Evolutionary conservation across 2,888 invertebrate genomes (phyloP).

Genomic region (Pediacus dermestoides): DNA sequence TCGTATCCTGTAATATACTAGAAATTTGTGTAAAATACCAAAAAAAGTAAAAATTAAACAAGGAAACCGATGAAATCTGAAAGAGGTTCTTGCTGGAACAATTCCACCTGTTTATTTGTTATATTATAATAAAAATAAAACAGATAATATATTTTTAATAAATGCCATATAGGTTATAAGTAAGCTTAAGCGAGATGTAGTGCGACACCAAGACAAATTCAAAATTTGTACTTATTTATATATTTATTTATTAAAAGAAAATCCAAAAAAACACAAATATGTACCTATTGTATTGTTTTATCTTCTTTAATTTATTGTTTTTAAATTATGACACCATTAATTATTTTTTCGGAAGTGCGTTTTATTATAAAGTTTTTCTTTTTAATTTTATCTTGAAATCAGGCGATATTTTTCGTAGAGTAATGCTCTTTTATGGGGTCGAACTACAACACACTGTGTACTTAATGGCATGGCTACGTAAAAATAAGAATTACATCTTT

Average conservation of each 20-base stretch:
- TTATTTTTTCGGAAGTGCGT: conserved; percentile 38
- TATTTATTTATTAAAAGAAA: conserved; percentile 33
- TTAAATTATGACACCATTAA: conserved; percentile 44
- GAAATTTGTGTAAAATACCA: too few relatives aligned
- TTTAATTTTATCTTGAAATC: conserved; percentile 22
- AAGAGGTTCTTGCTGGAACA: too few relatives aligned
- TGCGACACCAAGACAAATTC: conserved; percentile 43
- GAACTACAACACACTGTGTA: conserved; percentile 37
- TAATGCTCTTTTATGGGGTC: conserved; percentile 37
- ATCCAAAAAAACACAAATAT: too few relatives aligned
- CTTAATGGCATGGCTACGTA: conserved; percentile 41
- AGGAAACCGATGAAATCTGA: too few relatives aligned
- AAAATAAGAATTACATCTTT: conserved; percentile 36
- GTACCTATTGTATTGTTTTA: too few relatives aligned
- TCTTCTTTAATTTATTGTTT: conserved; percentile 30
- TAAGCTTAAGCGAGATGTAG: conserved; percentile 33
- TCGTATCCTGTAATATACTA: too few relatives aligned
- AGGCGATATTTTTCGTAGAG: conserved; percentile 38
- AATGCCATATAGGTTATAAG: conserved; percentile 25
- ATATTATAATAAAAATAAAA: too few relatives aligned
- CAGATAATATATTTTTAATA: conserved; percentile 23
- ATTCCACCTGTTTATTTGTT: too few relatives aligned
- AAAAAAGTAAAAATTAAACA: too few relatives aligned
- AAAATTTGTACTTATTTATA: conserved; percentile 37
- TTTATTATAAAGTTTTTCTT: conserved; percentile 28